Evolutionary conservation across 2,797 vertebrate genomes (phyloP).

Genomic region (Aulostomus chinensis): DNA sequence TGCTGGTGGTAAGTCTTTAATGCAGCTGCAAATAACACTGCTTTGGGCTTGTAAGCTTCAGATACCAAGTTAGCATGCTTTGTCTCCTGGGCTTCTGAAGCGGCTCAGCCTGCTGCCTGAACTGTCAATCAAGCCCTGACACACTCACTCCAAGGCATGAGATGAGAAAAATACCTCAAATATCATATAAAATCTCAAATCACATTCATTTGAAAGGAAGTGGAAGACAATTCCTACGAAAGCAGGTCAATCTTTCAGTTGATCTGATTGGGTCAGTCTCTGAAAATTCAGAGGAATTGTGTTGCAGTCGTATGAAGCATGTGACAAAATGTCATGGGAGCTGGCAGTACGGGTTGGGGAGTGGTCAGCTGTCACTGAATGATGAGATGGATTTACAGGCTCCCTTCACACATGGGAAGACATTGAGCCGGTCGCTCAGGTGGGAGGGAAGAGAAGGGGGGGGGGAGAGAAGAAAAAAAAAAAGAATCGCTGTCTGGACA

Average conservation of each 20-base stretch:
- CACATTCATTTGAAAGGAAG: too few relatives aligned
- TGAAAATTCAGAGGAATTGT: slow-evolving; percentile 5
- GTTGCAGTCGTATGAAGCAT: slow-evolving; percentile 32
- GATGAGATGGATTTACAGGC: slow-evolving; percentile 59
- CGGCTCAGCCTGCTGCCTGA: too few relatives aligned
- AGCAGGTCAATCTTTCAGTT: background rate
- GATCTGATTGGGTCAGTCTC: slow-evolving; percentile 24
- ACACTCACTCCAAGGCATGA: background rate
- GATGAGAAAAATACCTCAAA: too few relatives aligned
- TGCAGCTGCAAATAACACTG: background rate
- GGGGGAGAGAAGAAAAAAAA: slow-evolving; percentile 15
- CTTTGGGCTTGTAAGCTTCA: background rate
- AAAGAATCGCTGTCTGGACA: slow-evolving; percentile 34
- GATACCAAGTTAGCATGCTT: background rate
- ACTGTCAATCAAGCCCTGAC: slow-evolving; percentile 17
- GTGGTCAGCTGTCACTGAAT: slow-evolving; percentile 68
- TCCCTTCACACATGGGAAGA: slow-evolving; percentile 48
- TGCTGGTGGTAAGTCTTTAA: background rate
- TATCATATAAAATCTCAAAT: too few relatives aligned
- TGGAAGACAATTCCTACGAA: background rate
- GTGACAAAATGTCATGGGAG: slow-evolving; percentile 40
- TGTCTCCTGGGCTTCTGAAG: slow-evolving; percentile 2
- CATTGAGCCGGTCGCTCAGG: slow-evolving; percentile 44
- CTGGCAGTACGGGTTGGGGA: slow-evolving; percentile 37
- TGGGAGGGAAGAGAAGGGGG: slow-evolving; percentile 24